phyloP scores from a whole-genome alignment of 2,888 invertebrate species.

The Labia minor region DNA sequence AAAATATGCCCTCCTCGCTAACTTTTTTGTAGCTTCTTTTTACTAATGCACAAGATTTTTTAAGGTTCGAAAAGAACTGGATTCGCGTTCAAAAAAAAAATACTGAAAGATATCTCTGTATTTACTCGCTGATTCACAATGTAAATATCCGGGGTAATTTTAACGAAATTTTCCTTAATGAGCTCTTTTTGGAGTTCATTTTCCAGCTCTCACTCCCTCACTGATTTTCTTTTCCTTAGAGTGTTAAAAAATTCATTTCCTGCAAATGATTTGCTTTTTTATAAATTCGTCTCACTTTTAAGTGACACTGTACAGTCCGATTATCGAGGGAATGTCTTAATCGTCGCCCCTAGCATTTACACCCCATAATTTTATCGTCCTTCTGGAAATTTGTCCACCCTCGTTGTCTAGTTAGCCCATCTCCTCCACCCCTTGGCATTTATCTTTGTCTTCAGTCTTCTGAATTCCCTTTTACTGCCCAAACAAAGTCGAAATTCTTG shows the following conservation, averaged over 20 bases:
- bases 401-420: conserved; percentile 7
- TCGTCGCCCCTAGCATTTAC: background rate
- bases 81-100: background rate
- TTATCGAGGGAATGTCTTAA: background rate
- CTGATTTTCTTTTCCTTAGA: too few relatives aligned
- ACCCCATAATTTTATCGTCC: conserved; percentile 4
- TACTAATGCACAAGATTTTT: background rate
- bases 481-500: conserved; percentile 4
- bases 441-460: background rate
- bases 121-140: background rate
- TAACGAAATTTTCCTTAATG: conserved; percentile 1
- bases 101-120: background rate
- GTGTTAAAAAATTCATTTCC: too few relatives aligned
- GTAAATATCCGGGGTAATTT: background rate
- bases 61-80: background rate
- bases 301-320: background rate
- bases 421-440: background rate
- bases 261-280: background rate
- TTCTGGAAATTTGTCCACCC: background rate
- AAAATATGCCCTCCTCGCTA: background rate
- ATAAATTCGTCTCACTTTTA: background rate
- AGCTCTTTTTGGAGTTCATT: background rate
- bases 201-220: background rate
- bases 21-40: background rate
- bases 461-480: background rate